Base-by-base conservation (phyloP, 1,140 invertebrate species). In the Lepidurus packardi region DNA sequence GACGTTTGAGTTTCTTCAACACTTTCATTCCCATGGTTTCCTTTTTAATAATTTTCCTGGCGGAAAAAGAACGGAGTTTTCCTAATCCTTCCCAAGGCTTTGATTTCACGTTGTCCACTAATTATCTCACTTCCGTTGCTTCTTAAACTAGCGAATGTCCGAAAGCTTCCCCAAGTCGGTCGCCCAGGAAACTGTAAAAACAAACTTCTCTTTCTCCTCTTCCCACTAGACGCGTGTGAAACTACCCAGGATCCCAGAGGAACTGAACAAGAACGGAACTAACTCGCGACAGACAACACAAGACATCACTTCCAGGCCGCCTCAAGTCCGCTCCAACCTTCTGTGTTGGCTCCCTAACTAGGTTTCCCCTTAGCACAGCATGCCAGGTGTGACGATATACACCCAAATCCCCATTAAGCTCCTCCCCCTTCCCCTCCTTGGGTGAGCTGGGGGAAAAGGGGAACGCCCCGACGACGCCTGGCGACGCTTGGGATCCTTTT, bases 1-100 rank as follows among this genome's bases (percentile, higher is more conserved):
- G 86, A 79, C 85, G 84, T 81, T 88, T 88, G 80, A 89, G 84
- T 79, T 88, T 89, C 83, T 88, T 88, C 2, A 88, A 84, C 75
- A 88, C 87, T 84, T 87, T 88, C 88, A 89, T 88, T 65, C 53
- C 53, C 53, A 65, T 65, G 53, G 53, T 47, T 47, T 47, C 53
- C 21, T 13, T n/a, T 21, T 65, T 65, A n/a, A 7, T 10, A 16
- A 47, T 16, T 65, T 65, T 65, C 53, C 53, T 47, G 45, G 2
- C 6, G 45, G 45, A 47, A 7, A 47, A 47, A 47, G 6, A 10
- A 47, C 10, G 45, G 45, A 16, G 9, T 65, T 65, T 65, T 65
- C 21, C 1, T 65, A 65, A 65, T 65, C 53, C 53, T 9, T 9
- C 53, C 16, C 8, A 11, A 16, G 53, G 8, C 21, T 65, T 65